Evolutionary conservation across 2,888 invertebrate species (phyloP).

Genomic region (Mystacides longicornis): DNA sequence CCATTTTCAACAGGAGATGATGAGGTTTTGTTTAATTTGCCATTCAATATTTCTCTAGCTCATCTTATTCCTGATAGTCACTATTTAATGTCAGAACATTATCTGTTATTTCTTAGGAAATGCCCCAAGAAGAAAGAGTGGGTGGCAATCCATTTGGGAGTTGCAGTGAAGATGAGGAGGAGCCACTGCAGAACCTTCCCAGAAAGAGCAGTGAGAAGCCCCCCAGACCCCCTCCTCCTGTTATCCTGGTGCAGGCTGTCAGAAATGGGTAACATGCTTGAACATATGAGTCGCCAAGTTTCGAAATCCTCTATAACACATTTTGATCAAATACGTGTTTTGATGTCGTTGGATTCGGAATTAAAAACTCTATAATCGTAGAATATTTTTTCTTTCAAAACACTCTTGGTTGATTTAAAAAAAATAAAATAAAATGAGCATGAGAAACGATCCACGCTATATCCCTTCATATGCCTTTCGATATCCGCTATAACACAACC

Average conservation of each 20-base stretch:
- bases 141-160: slow-evolving; percentile 66
- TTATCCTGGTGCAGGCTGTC: slow-evolving; percentile 23
- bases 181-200: slow-evolving; percentile 26
- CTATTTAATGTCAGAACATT: not conserved
- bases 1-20: slow-evolving; percentile 69
- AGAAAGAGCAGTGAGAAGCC: slow-evolving; percentile 29
- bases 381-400: too few relatives aligned
- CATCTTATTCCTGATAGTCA: not conserved
- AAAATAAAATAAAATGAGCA: too few relatives aligned
- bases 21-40: slow-evolving; percentile 11
- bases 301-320: too few relatives aligned
- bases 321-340: too few relatives aligned
- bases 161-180: slow-evolving; percentile 54
- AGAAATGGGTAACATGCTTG: too few relatives aligned
- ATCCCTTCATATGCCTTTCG: too few relatives aligned
- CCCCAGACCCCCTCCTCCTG: slow-evolving; percentile 39
- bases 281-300: too few relatives aligned
- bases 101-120: not conserved
- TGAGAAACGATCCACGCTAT: too few relatives aligned
- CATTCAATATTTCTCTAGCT: not conserved
- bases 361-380: too few relatives aligned
- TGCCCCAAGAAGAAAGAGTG: slow-evolving; percentile 23
- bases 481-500: too few relatives aligned
- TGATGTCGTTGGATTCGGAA: too few relatives aligned
- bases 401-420: too few relatives aligned